These are phyloP conservation scores for Anas acuta DNA, from an alignment of 2,797 vertebrate species.

Conservation along the genomic window DNA sequence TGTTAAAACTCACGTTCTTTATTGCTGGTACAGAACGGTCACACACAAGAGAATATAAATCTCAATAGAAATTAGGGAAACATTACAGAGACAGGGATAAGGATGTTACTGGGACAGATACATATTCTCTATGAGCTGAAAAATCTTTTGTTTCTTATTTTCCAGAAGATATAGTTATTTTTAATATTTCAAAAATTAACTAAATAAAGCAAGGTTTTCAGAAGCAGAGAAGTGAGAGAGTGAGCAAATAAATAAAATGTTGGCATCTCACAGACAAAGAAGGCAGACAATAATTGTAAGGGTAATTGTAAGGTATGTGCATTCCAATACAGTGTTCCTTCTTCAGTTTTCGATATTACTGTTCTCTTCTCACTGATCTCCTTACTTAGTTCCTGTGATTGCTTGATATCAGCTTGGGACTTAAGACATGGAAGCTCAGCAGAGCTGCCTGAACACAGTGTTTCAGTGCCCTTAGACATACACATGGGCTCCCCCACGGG, in stretches of 20 bases:
- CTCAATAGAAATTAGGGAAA: not conserved
- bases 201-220: not conserved
- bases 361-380: not conserved
- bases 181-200: slow-evolving; percentile 12
- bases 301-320: not conserved
- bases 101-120: not conserved
- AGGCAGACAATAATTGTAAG: not conserved
- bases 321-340: not conserved
- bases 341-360: not conserved
- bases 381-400: not conserved
- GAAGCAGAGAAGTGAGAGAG: not conserved
- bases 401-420: not conserved
- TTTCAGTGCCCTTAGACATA: not conserved
- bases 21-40: not conserved
- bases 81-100: not conserved
- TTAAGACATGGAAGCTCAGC: not conserved
- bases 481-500: accelerated
- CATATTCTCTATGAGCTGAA: not conserved
- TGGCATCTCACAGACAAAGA: not conserved
- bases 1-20: slow-evolving; percentile 9
- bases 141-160: slow-evolving; percentile 6
- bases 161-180: not conserved
- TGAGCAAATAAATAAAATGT: not conserved
- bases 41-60: not conserved
- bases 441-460: not conserved